These are phyloP conservation scores for Alectoris magna DNA, from an alignment of 2,797 vertebrate genomes.

Conservation along the genomic window DNA sequence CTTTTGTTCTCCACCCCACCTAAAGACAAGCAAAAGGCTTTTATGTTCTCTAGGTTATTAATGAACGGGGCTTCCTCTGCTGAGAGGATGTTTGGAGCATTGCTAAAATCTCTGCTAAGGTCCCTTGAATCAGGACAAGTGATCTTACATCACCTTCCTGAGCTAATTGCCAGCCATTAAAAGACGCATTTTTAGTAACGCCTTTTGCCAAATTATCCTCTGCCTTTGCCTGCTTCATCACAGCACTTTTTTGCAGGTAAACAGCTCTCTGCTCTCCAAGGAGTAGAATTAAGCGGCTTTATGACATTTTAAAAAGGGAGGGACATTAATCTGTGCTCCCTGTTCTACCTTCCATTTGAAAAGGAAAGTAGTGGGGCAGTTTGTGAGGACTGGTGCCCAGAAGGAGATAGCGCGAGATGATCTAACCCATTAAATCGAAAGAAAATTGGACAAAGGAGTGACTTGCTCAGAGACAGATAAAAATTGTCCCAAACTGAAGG, in stretches of 20 bases:
- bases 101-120: background rate
- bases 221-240: background rate
- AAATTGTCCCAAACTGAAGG: background rate
- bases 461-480: background rate
- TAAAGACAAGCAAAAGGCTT: constrained; percentile 44
- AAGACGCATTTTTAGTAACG: background rate
- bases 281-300: constrained; percentile 6
- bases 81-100: constrained; percentile 29
- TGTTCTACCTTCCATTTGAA: constrained; percentile 14
- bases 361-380: background rate
- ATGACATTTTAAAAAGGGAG: constrained; percentile 8
- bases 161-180: background rate
- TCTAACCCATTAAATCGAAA: background rate
- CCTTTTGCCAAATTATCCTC: background rate
- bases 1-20: constrained; percentile 15
- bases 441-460: background rate
- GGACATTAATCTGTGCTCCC: background rate
- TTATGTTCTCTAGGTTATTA: constrained; percentile 9
- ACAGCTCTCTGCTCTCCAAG: background rate
- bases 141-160: background rate
- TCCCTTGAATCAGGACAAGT: background rate
- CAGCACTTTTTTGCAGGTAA: background rate
- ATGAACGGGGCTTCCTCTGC: constrained; percentile 45
- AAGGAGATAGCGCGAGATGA: background rate
- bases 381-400: background rate